Base-by-base conservation (phyloP, 2,888 invertebrate species). In the Eurytoma adleriae region DNA sequence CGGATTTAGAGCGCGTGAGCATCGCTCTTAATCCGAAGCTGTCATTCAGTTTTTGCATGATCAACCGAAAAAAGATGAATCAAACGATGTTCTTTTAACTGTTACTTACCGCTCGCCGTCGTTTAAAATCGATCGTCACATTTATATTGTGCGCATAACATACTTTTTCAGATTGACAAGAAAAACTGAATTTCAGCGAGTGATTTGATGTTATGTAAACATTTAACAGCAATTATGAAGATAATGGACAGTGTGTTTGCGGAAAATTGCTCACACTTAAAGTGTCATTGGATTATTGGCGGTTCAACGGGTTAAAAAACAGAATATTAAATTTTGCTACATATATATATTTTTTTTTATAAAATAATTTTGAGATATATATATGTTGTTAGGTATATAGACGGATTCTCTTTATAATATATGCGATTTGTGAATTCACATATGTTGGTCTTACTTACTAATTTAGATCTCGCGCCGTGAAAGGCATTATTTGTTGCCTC, bases 401-500 rank as follows among this genome's bases (percentile, higher is more conserved):
- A 73, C 27, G 24, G 59, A 77, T 27, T 59, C 61, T 52, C 24
- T 48, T 24, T 67, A 50, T 40, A 64, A 62, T 67, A 74, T 54
- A 77, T 27, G 70, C 24, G 40, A 48, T 69, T 76, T 78, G 85
- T 81, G 85, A 87, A 40, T 87, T 88, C 87, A 89, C 88, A 88
- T 88, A 85, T 86, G 69, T 64, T 20, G 27, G 64, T 90, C 90
- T 90, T 91, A 90, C 90, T 91, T 91, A 91, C 90, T 90, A 91
- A 90, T 90, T 91, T 91, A 88, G 90, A 88, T 90, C 90, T 91
- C 90, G 89, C 89, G 90, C 90, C 90, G 89, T 91, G 90, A 91
- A 90, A 91, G 90, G 90, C 90, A 90, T 90, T 90, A 90, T 91
- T 91, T 89, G 90, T 90, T 89, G 90, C 90, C 90, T 91, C 90